A percentile compares a stretch with the other conserved stretches of the same genome.
These are phyloP conservation scores for Morone saxatilis DNA, from an alignment of 2,113 vertebrate genomes.

Conservation along the genomic window DNA sequence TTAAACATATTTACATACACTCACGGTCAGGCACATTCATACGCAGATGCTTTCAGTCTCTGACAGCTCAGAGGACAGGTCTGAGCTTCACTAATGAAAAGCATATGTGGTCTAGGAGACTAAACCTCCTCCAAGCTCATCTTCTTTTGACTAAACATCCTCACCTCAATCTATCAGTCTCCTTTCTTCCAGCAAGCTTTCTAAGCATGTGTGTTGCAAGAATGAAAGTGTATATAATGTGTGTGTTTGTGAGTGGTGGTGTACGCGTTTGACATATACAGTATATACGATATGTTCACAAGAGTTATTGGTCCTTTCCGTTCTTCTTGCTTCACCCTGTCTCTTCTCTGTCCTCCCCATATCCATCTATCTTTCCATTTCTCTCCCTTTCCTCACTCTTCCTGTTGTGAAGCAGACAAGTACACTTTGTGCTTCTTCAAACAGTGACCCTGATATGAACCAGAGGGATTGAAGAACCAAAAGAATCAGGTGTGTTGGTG, in stretches of 20 bases:
- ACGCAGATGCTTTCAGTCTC: slow-evolving; percentile 62
- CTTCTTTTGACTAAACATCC: slow-evolving; percentile 74
- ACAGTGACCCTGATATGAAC: slow-evolving; percentile 32
- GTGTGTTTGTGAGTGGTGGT: slow-evolving; percentile 8
- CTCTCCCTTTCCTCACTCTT: slow-evolving; percentile 8
- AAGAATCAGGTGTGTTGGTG: slow-evolving; percentile 15
- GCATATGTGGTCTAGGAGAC: slow-evolving; percentile 75
- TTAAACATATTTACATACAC: slow-evolving; percentile 46
- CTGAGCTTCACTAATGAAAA: slow-evolving; percentile 77
- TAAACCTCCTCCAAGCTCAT: slow-evolving; percentile 70
- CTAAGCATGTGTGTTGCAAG: slow-evolving; percentile 27
- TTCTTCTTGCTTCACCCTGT: slow-evolving; percentile 29
- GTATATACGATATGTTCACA: slow-evolving; percentile 1
- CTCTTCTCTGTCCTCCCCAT: slow-evolving; percentile 38
- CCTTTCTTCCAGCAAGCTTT: slow-evolving; percentile 41
- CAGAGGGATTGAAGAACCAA: slow-evolving; percentile 18
- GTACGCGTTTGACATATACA: neutral
- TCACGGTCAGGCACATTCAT: slow-evolving; percentile 38
- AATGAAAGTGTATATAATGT: slow-evolving; percentile 13
- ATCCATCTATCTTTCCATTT: slow-evolving; percentile 35
- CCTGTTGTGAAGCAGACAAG: slow-evolving; percentile 28
- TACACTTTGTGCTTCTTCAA: slow-evolving; percentile 24
- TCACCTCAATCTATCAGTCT: slow-evolving; percentile 66
- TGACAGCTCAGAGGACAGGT: slow-evolving; percentile 74
- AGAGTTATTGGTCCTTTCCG: slow-evolving; percentile 34